Conservation (phyloP, 2,888 invertebrate genomes). For the Drosophila paranaensis region DNA sequence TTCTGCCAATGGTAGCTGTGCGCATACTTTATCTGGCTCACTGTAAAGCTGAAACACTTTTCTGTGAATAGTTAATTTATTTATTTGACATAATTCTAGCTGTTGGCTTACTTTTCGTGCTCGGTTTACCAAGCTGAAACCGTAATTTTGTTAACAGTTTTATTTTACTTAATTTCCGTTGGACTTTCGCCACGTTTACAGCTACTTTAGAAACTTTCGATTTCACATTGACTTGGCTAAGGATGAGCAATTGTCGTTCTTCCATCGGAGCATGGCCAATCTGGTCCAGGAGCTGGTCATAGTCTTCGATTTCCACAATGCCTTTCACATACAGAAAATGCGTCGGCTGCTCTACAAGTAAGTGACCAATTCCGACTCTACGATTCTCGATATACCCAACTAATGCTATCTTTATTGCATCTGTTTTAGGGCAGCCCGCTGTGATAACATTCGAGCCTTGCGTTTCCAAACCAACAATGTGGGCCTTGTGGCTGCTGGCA, state of each 20-base stretch:
- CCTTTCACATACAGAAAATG: conserved; percentile 84
- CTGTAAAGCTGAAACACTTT: not conserved
- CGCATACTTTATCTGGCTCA: not conserved
- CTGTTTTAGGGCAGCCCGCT: conserved; percentile 80
- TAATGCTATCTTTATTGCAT: not conserved
- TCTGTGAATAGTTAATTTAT: not conserved
- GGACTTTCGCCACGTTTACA: conserved; percentile 56
- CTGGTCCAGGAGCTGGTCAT: conserved; percentile 83
- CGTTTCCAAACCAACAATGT: conserved; percentile 84
- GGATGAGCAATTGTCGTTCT: conserved; percentile 83
- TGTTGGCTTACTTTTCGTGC: conserved; percentile 15
- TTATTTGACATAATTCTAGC: not conserved
- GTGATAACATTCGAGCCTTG: conserved; percentile 82
- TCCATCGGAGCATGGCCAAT: conserved; percentile 81
- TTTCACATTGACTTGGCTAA: conserved; percentile 82
- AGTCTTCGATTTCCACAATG: conserved; percentile 83
- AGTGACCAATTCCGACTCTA: conserved; percentile 23
- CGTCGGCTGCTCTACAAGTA: conserved; percentile 83
- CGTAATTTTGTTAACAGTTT: conserved; percentile 27
- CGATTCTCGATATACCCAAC: not conserved
- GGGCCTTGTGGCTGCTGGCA: conserved; percentile 80
- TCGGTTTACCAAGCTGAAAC: conserved; percentile 22
- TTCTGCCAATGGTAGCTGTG: no score
- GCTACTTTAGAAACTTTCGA: conserved; percentile 84
- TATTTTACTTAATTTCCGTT: conserved; percentile 12